phyloP scores from a whole-genome alignment of 1,140 invertebrate species.

The Drosophila equinoxialis region DNA sequence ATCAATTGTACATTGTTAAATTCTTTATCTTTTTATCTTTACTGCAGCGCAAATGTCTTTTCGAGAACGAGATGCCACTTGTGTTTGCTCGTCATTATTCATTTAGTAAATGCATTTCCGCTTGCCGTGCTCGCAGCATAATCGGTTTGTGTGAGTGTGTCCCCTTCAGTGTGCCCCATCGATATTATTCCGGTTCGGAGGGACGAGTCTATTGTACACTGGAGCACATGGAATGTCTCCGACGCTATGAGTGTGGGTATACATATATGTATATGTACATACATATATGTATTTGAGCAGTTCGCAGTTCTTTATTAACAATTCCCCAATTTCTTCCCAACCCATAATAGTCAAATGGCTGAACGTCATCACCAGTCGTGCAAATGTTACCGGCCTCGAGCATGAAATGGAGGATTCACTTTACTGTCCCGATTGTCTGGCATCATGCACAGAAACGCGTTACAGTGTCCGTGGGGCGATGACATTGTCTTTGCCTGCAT shows the following conservation, averaged over 20 bases:
- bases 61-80: slow-evolving; percentile 82
- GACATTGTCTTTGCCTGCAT: slow-evolving; percentile 43
- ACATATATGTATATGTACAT: neutral
- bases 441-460: slow-evolving; percentile 67
- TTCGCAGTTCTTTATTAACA: slow-evolving; percentile 38
- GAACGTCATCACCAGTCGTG: slow-evolving; percentile 78
- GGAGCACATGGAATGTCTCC: slow-evolving; percentile 70
- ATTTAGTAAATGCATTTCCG: slow-evolving; percentile 84
- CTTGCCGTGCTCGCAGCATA: slow-evolving; percentile 84
- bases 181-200: slow-evolving; percentile 51
- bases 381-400: slow-evolving; percentile 67
- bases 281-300: neutral
- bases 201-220: slow-evolving; percentile 73
- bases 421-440: slow-evolving; percentile 74
- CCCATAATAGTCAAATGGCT: slow-evolving; percentile 73
- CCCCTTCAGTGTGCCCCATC: slow-evolving; percentile 84
- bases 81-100: slow-evolving; percentile 58
- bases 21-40: neutral
- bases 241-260: slow-evolving; percentile 74
- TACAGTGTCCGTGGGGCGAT: slow-evolving; percentile 65
- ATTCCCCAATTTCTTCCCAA: slow-evolving; percentile 4
- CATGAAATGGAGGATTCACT: slow-evolving; percentile 79
- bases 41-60: slow-evolving; percentile 72
- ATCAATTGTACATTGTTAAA: neutral
- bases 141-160: slow-evolving; percentile 84